These are phyloP conservation scores for Sebastiscus tertius DNA, from an alignment of 2,797 vertebrate genomes.

Conservation along the genomic window DNA sequence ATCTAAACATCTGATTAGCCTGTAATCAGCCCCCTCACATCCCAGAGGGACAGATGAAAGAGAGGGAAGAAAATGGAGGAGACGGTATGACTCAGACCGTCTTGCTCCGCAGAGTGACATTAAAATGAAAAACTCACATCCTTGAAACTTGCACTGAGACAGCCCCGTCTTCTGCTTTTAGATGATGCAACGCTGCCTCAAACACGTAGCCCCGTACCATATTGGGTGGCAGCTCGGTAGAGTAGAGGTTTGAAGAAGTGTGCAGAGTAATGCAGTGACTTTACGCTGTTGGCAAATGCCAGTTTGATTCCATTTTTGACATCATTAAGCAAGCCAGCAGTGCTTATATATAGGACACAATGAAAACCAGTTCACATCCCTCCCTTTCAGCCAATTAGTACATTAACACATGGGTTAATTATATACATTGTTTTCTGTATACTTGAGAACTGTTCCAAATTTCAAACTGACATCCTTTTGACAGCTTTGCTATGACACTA, in stretches of 20 bases:
- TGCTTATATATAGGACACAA: neutral
- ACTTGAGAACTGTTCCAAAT: neutral
- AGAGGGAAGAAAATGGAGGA: neutral
- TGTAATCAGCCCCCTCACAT: slow-evolving; percentile 42
- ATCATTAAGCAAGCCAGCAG: neutral
- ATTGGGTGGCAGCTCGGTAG: too few relatives aligned
- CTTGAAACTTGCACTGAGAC: slow-evolving; percentile 4
- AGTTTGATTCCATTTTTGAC: neutral
- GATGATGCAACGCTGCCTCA: slow-evolving; percentile 10
- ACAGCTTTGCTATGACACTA: neutral
- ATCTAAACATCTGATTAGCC: slow-evolving; percentile 65
- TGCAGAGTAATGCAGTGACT: neutral
- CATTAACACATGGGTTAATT: neutral
- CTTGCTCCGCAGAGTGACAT: neutral
- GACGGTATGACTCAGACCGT: neutral
- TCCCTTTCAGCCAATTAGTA: neutral
- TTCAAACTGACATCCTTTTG: neutral
- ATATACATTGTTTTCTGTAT: neutral
- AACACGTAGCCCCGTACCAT: neutral
- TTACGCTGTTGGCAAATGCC: neutral
- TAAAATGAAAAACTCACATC: slow-evolving; percentile 20
- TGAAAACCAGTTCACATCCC: neutral
- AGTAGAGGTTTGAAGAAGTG: neutral
- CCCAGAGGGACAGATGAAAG: neutral
- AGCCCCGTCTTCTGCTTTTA: neutral